phyloP scores from a whole-genome alignment of 2,113 vertebrate genomes.

The Ochotona curzoniae region DNA sequence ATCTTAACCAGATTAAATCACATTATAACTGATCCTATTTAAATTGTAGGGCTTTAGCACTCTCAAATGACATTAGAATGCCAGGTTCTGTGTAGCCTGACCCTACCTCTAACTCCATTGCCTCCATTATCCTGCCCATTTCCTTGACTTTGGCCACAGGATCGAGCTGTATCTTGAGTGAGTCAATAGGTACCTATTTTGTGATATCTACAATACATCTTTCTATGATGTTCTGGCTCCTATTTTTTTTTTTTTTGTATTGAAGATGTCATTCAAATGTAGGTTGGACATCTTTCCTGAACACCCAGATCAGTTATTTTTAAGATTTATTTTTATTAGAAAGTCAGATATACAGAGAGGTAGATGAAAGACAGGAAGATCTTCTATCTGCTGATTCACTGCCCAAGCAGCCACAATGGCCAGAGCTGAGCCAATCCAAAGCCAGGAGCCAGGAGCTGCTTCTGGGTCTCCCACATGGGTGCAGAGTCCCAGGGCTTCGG shows the following conservation, averaged over 20 bases:
- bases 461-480: too few species aligned
- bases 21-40: not conserved
- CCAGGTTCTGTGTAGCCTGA: not conserved
- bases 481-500: too few species aligned
- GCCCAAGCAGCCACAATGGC: too few species aligned
- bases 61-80: not conserved
- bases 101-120: not conserved
- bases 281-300: not conserved
- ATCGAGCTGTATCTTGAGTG: not conserved
- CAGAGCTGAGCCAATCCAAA: too few species aligned
- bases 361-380: too few species aligned
- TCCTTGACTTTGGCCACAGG: not conserved
- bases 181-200: accelerated
- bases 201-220: not conserved
- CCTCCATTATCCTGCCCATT: not conserved
- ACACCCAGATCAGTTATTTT: not conserved
- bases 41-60: not conserved
- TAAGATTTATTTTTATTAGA: too few species aligned
- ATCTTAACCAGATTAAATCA: not conserved
- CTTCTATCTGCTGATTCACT: too few species aligned
- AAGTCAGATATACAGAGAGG: too few species aligned
- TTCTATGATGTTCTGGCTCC: not conserved
- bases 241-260: not conserved
- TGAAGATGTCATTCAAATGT: not conserved
- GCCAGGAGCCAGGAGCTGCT: too few species aligned